Evolutionary conservation across 2,113 vertebrate species (phyloP).

Genomic region (Trogon surrucura): DNA sequence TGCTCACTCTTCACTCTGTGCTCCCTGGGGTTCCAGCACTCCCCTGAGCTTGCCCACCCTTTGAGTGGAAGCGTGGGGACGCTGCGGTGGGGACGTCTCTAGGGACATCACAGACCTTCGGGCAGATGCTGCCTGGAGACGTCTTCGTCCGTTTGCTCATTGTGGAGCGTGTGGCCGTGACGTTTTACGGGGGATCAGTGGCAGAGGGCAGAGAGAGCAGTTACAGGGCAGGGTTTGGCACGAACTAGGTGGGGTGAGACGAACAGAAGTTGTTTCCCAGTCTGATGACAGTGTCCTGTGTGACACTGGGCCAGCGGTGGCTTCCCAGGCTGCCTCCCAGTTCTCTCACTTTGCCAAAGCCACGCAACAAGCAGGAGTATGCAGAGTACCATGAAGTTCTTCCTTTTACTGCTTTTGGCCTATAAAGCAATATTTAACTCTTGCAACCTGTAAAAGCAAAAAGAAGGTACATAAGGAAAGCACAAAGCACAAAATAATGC

Average conservation of each 20-base stretch:
- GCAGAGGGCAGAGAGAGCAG: background rate
- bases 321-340: constrained; percentile 71
- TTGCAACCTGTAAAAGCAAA: constrained; percentile 69
- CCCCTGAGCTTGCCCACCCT: background rate
- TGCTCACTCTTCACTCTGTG: background rate
- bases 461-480: constrained; percentile 72
- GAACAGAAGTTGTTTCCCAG: background rate
- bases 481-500: constrained; percentile 84
- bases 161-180: rapidly evolving
- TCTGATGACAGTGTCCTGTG: background rate
- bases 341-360: constrained; percentile 80
- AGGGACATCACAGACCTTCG: background rate
- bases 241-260: background rate
- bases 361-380: constrained; percentile 52
- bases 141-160: rapidly evolving
- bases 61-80: background rate
- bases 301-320: background rate
- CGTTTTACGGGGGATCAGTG: background rate
- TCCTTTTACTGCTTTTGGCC: constrained; percentile 75
- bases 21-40: background rate
- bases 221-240: background rate
- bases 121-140: background rate
- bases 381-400: constrained; percentile 70
- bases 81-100: background rate
- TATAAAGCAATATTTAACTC: constrained; percentile 83